phyloP scores from a whole-genome alignment of 2,888 invertebrate genomes.

The Melipona bicolor region DNA sequence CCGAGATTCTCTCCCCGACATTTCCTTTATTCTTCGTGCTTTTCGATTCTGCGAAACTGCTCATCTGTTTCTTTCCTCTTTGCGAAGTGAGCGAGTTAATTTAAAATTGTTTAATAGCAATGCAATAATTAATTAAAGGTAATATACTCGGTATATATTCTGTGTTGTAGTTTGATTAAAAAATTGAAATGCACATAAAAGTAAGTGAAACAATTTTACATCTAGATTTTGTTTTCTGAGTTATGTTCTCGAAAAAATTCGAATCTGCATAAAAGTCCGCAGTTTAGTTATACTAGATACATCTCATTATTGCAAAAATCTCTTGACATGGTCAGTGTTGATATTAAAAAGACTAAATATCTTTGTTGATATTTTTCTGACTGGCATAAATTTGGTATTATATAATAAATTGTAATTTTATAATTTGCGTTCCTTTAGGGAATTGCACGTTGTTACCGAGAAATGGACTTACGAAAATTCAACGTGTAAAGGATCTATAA shows the following conservation, averaged over 20 bases:
- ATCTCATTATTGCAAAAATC: too few species aligned
- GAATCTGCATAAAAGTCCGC: too few species aligned
- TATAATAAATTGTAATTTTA: not conserved
- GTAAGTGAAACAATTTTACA: too few species aligned
- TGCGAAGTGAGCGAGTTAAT: not conserved
- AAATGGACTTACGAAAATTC: constrained; percentile 89
- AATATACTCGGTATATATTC: not conserved
- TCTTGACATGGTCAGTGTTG: too few species aligned
- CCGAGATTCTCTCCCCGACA: not conserved
- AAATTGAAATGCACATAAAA: too few species aligned
- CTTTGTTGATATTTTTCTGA: not conserved
- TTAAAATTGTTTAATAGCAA: not conserved
- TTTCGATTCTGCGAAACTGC: not conserved
- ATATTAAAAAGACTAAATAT: not conserved
- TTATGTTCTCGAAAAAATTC: too few species aligned
- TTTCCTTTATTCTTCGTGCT: not conserved
- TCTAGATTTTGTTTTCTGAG: too few species aligned
- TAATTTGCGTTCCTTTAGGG: constrained; percentile 85
- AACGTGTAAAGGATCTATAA: constrained; percentile 85
- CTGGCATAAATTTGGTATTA: not conserved
- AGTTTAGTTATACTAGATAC: too few species aligned
- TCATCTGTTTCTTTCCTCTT: too few species aligned
- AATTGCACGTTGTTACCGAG: constrained; percentile 88
- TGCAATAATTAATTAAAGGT: not conserved
- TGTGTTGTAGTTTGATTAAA: not conserved